Conservation (phyloP, 2,113 vertebrate genomes). For the Pelodiscus sinensis region DNA sequence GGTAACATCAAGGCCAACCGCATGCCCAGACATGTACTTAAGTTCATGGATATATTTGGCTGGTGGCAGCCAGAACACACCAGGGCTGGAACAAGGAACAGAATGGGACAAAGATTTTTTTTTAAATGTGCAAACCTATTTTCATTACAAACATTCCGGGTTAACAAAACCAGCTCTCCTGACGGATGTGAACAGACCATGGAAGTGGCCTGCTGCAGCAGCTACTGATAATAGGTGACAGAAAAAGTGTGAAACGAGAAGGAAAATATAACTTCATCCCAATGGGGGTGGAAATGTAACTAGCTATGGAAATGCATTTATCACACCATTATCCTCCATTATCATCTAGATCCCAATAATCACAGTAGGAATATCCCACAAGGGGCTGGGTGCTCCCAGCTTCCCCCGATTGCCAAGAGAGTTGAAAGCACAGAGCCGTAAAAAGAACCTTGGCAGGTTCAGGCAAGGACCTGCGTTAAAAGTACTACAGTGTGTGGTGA, state of each 20-base stretch:
- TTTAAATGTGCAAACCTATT: not conserved
- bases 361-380: not conserved
- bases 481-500: constrained; percentile 20
- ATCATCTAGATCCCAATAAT: not conserved
- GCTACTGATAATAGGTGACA: not conserved
- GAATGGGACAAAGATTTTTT: not conserved
- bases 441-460: not conserved
- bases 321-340: not conserved
- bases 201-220: not conserved
- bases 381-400: not conserved
- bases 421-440: not conserved
- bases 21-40: not conserved
- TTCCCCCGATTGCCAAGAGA: not conserved
- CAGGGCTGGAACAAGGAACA: not conserved
- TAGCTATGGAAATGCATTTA: not conserved
- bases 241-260: not conserved
- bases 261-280: not conserved
- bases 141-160: not conserved
- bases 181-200: not conserved
- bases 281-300: not conserved
- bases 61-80: not conserved
- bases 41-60: fast-evolving
- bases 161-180: fast-evolving
- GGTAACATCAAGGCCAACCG: not conserved
- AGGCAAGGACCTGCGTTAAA: not conserved